Evolutionary conservation across 2,113 vertebrate species (phyloP).

Genomic region (Ranitomeya variabilis): DNA sequence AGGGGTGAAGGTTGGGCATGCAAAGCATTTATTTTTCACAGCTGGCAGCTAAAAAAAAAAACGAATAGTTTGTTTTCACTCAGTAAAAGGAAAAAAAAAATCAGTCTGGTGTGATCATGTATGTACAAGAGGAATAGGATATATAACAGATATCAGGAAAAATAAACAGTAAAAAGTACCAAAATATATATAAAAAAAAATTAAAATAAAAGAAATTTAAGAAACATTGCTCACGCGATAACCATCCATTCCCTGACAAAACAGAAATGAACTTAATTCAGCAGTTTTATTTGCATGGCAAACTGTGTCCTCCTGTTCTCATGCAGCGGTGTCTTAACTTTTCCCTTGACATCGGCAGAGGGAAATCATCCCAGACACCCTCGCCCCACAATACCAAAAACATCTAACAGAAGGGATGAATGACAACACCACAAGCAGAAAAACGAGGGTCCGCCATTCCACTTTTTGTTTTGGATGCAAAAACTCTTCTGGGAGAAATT

Average conservation of each 20-base stretch:
- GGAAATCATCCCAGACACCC: slow-evolving; percentile 69
- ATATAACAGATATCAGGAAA: slow-evolving; percentile 62
- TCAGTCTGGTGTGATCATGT: slow-evolving; percentile 67
- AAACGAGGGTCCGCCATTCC: slow-evolving; percentile 73
- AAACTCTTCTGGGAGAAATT: slow-evolving; percentile 59
- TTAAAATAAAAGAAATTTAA: slow-evolving; percentile 64
- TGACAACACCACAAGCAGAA: slow-evolving; percentile 72
- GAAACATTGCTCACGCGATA: slow-evolving; percentile 66
- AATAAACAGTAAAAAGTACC: slow-evolving; percentile 67
- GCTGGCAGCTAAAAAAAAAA: slow-evolving; percentile 36
- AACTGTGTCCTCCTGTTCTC: slow-evolving; percentile 66
- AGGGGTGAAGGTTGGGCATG: slow-evolving; percentile 64
- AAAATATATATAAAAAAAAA: slow-evolving; percentile 59
- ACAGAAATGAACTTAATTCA: slow-evolving; percentile 56
- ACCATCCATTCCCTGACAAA: slow-evolving; percentile 25
- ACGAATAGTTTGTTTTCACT: slow-evolving; percentile 29
- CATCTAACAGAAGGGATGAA: slow-evolving; percentile 73
- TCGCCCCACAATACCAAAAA: slow-evolving; percentile 73
- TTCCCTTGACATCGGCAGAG: slow-evolving; percentile 64
- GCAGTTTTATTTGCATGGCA: slow-evolving; percentile 81
- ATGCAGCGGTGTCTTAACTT: slow-evolving; percentile 64
- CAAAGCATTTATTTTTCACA: slow-evolving; percentile 63
- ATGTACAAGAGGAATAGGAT: slow-evolving; percentile 71
- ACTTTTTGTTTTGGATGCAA: slow-evolving; percentile 67
- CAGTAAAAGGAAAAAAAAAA: slow-evolving; percentile 69